Conservation (phyloP, 1,140 invertebrate genomes). For the Drosophila mauritiana region DNA sequence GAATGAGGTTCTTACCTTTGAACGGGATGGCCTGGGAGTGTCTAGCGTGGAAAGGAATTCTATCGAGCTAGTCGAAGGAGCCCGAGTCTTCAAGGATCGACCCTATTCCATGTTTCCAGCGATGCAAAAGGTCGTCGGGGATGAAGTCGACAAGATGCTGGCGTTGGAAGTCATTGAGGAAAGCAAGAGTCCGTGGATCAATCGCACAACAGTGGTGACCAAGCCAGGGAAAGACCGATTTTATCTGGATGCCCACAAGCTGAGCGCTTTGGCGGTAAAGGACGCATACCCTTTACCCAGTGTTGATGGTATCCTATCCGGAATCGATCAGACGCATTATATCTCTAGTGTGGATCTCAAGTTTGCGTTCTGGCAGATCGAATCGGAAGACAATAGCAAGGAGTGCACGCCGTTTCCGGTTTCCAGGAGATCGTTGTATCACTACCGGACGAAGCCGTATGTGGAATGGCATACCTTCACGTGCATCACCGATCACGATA, state of each 20-base stretch:
- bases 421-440: background rate
- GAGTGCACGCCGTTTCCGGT: too few species aligned
- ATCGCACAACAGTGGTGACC: background rate
- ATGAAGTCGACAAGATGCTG: background rate
- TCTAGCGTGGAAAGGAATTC: too few species aligned
- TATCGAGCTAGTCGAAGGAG: too few species aligned
- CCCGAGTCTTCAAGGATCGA: background rate
- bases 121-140: background rate
- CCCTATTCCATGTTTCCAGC: background rate
- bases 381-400: background rate
- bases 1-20: too few species aligned
- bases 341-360: background rate
- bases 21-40: too few species aligned
- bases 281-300: background rate
- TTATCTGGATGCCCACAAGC: background rate
- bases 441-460: background rate
- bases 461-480: too few species aligned
- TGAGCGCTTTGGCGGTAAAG: background rate
- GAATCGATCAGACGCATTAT: background rate
- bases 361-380: background rate
- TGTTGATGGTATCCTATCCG: background rate
- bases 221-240: background rate
- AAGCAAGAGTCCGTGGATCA: background rate
- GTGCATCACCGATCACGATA: too few species aligned
- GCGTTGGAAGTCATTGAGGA: background rate